Conservation (phyloP, 1,140 invertebrate genomes). For the Cydia amplana region DNA sequence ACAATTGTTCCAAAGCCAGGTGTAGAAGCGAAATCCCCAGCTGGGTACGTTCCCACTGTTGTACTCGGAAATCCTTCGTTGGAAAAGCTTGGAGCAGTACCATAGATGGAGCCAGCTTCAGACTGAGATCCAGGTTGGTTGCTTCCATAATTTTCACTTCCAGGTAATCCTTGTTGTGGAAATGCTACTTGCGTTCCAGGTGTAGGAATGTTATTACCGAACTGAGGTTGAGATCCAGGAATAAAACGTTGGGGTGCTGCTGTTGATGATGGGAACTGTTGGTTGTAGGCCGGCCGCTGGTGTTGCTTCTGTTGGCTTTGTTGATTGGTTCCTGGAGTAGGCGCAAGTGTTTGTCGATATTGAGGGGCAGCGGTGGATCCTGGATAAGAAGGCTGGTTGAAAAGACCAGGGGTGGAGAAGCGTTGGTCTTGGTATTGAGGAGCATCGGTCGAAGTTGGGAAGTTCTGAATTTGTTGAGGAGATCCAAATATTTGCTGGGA, state of each 20-base stretch:
- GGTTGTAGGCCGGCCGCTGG: neutral
- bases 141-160: neutral
- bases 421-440: slow-evolving; percentile 20
- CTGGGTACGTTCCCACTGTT: neutral
- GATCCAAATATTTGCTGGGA: neutral
- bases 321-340: neutral
- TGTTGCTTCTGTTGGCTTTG: neutral
- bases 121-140: neutral
- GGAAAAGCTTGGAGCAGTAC: neutral
- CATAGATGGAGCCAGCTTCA: neutral
- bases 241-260: slow-evolving; percentile 10
- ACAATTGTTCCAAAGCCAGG: neutral
- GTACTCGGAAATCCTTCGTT: neutral
- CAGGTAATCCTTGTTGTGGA: slow-evolving; percentile 9
- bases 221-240: neutral
- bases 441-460: neutral
- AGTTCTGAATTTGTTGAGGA: slow-evolving; percentile 4
- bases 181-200: neutral
- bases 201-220: neutral
- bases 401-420: neutral
- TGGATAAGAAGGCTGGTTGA: neutral
- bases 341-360: neutral
- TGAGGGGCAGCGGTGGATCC: slow-evolving; percentile 1
- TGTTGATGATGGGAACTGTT: neutral
- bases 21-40: neutral